These are phyloP conservation scores for Melanotus villosus DNA, from an alignment of 2,888 invertebrate species.

Conservation along the genomic window DNA sequence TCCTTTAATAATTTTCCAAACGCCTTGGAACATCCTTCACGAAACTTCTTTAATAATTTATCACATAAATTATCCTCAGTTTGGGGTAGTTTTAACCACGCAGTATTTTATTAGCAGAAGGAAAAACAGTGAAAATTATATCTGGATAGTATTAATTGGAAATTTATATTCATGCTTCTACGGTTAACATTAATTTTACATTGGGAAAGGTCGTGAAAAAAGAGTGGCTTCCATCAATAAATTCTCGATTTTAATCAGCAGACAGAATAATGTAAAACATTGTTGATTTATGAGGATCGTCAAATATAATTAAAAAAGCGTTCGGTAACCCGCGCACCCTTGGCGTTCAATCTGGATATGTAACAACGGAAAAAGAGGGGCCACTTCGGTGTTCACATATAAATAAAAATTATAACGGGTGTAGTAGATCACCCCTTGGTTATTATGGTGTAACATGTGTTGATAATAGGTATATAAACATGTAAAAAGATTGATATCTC, in stretches of 20 bases:
- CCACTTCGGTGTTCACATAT: conserved; percentile 19
- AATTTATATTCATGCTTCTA: too few relatives aligned
- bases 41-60: too few relatives aligned
- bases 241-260: conserved; percentile 11
- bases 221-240: neutral
- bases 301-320: conserved; percentile 20
- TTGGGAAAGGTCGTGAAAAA: neutral
- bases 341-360: conserved; percentile 1
- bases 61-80: too few relatives aligned
- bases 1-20: too few relatives aligned
- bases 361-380: neutral
- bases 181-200: too few relatives aligned
- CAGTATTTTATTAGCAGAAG: too few relatives aligned
- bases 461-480: conserved; percentile 57
- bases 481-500: conserved; percentile 58
- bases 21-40: too few relatives aligned
- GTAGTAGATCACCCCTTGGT: conserved; percentile 17
- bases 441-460: conserved; percentile 49
- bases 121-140: too few relatives aligned
- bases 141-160: too few relatives aligned
- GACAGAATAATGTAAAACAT: conserved; percentile 16
- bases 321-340: conserved; percentile 1
- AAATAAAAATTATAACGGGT: conserved; percentile 37
- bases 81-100: too few relatives aligned
- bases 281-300: conserved; percentile 6